A percentile compares a stretch with the other conserved stretches of the same genome.
Conservation (phyloP, 1,140 invertebrate species). For the Drosophila leontia region DNA sequence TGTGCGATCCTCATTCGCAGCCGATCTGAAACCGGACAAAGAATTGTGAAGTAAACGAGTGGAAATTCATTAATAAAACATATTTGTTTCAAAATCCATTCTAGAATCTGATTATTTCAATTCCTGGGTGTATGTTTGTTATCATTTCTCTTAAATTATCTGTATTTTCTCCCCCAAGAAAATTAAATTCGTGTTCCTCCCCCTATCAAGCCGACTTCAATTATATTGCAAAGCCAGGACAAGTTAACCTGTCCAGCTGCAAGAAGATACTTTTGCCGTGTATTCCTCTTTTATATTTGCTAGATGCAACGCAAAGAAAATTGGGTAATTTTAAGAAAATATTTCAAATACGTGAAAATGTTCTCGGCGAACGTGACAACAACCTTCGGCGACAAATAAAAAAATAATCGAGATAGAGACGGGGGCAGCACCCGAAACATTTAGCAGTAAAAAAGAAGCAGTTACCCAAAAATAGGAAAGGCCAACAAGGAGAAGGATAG, state of each 20-base stretch:
- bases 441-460: constrained; percentile 68
- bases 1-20: constrained; percentile 50
- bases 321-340: constrained; percentile 83
- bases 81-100: constrained; percentile 78
- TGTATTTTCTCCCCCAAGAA: not conserved
- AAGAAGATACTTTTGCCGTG: constrained; percentile 6
- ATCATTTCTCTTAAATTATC: not conserved
- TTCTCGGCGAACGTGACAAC: constrained; percentile 67
- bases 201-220: constrained; percentile 22
- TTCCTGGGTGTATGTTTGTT: not conserved
- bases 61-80: constrained; percentile 73
- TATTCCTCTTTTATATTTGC: constrained; percentile 36
- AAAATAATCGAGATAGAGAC: constrained; percentile 40
- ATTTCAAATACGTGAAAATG: constrained; percentile 83
- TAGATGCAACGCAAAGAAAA: constrained; percentile 60
- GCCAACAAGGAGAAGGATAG: not conserved
- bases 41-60: constrained; percentile 67
- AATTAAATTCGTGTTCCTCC: not conserved
- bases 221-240: constrained; percentile 16
- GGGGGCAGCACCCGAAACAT: constrained; percentile 42
- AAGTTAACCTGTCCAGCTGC: constrained; percentile 34
- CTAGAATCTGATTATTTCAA: not conserved
- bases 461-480: constrained; percentile 29
- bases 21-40: constrained; percentile 56
- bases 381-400: constrained; percentile 45